Conservation (phyloP, 2,888 invertebrate genomes). For the Electrophaes corylata region DNA sequence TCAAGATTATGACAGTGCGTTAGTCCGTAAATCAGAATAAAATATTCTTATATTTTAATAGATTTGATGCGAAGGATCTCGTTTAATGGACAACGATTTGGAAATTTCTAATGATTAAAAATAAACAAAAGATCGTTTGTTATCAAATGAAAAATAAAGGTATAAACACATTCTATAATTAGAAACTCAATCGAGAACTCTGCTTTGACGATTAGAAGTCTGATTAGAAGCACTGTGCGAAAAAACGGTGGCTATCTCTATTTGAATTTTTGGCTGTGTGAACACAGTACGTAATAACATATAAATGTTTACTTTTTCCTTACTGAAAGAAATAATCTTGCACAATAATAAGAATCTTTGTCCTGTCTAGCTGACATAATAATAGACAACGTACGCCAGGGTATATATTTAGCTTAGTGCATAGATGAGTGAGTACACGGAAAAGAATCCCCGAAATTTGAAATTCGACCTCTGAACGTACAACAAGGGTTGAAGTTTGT, state of each 20-base stretch:
- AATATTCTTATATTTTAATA: no score
- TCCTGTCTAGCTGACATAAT: no score
- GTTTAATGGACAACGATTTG: not conserved
- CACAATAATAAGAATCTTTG: not conserved
- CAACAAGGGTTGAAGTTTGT: not conserved
- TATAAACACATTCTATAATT: not conserved
- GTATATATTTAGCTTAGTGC: no score
- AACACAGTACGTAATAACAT: not conserved
- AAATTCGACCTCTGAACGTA: no score
- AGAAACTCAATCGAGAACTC: not conserved
- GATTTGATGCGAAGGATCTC: no score
- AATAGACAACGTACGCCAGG: no score
- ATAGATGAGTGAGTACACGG: no score
- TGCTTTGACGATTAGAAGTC: not conserved
- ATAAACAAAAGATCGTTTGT: no score
- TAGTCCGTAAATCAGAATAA: no score
- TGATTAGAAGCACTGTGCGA: constrained; percentile 2
- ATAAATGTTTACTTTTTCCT: not conserved
- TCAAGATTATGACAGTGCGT: no score
- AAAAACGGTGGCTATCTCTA: not conserved
- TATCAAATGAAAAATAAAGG: no score
- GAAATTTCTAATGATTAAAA: not conserved
- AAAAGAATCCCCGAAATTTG: no score
- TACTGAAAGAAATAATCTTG: not conserved
- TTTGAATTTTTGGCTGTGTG: not conserved